These are phyloP conservation scores for Muscicapa comitata DNA, from an alignment of 2,797 vertebrate genomes.

Conservation along the genomic window DNA sequence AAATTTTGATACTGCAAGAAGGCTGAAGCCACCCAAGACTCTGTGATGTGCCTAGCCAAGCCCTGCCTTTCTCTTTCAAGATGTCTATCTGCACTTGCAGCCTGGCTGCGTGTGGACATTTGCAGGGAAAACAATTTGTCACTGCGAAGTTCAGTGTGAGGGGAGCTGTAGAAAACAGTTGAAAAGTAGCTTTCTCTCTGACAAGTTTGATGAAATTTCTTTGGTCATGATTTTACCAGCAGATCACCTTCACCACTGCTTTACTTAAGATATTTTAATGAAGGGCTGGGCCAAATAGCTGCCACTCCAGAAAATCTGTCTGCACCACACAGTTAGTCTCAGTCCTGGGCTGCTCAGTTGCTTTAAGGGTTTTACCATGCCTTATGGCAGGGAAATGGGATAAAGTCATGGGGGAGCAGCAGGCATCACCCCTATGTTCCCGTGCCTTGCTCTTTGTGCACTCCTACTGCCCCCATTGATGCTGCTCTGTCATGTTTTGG, in stretches of 20 bases:
- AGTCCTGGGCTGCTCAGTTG: too few species aligned
- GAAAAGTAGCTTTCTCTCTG: neutral
- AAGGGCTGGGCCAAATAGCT: neutral
- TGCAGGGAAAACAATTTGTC: neutral
- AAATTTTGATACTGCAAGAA: neutral
- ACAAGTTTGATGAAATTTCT: neutral
- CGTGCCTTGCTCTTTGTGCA: neutral
- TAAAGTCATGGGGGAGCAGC: neutral
- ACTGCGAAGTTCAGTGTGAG: neutral
- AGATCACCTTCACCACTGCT: neutral
- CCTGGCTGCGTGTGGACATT: neutral
- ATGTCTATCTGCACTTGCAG: neutral
- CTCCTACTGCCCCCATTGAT: neutral
- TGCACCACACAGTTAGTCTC: too few species aligned
- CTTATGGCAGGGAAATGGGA: neutral
- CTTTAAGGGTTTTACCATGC: neutral
- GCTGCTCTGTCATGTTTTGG: rapidly evolving
- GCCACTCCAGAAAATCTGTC: too few species aligned
- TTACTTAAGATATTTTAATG: neutral
- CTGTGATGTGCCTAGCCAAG: neutral
- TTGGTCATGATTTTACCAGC: neutral
- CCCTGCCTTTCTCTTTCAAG: neutral
- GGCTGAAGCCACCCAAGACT: neutral
- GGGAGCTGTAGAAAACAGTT: neutral
- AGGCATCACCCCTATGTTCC: neutral